Conservation (phyloP, 2,797 vertebrate genomes). For the Cirrhinus molitorella region DNA sequence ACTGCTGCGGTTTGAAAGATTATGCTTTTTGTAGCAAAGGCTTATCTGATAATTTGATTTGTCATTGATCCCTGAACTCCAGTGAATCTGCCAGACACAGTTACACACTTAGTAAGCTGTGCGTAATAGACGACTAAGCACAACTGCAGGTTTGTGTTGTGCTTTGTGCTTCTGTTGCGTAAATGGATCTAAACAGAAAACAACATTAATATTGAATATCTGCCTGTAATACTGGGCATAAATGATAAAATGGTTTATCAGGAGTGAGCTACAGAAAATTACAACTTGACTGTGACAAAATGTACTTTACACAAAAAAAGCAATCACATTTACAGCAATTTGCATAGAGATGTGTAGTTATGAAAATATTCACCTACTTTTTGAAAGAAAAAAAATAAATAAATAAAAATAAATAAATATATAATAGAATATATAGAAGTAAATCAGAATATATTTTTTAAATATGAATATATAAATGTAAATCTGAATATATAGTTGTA, state of each 20-base stretch:
- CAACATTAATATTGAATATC: not conserved
- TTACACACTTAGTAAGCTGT: conserved; percentile 20
- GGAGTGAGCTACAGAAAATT: not conserved
- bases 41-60: conserved; percentile 35
- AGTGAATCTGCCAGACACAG: conserved; percentile 24
- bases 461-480: too few relatives aligned
- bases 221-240: not conserved
- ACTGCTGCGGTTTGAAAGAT: conserved; percentile 9
- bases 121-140: not conserved
- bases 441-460: too few relatives aligned
- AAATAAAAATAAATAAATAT: too few relatives aligned
- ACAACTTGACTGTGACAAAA: not conserved
- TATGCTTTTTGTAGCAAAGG: not conserved
- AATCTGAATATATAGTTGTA: too few relatives aligned
- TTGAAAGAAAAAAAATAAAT: not conserved
- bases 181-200: not conserved
- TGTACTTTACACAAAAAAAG: not conserved
- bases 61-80: conserved; percentile 43
- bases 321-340: not conserved
- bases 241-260: not conserved
- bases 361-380: not conserved
- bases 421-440: too few relatives aligned
- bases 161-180: not conserved
- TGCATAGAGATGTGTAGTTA: not conserved
- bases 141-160: not conserved